Evolutionary conservation across 2,113 vertebrate species (phyloP).

Genomic region (Sapajus apella): DNA sequence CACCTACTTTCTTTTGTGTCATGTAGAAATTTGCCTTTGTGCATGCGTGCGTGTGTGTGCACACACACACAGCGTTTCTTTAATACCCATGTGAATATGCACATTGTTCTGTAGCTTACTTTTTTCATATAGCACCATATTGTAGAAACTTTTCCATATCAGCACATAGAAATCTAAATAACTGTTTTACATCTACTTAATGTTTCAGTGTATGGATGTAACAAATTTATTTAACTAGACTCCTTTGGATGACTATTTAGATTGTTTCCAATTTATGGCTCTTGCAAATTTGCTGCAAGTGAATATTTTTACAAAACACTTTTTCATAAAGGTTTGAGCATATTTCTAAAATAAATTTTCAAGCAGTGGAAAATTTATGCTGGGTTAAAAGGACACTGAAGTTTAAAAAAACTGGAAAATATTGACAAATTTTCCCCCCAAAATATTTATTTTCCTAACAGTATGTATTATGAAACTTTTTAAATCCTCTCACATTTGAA

Average conservation of each 20-base stretch:
- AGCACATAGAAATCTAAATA: not conserved
- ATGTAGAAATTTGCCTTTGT: not conserved
- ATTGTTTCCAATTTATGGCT: not conserved
- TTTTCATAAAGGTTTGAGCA: not conserved
- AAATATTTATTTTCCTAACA: not conserved
- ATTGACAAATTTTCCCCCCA: not conserved
- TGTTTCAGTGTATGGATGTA: not conserved
- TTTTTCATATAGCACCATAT: not conserved
- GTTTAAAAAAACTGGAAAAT: not conserved
- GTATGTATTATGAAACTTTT: not conserved
- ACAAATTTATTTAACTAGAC: not conserved
- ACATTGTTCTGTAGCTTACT: not conserved
- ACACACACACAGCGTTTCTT: not conserved
- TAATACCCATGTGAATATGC: not conserved
- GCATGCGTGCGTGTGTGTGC: rapidly evolving
- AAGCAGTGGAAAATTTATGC: not conserved
- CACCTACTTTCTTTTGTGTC: not conserved
- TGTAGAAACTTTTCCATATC: not conserved
- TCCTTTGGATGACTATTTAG: not conserved
- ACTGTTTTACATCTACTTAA: not conserved
- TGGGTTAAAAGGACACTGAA: not conserved
- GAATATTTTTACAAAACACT: not conserved
- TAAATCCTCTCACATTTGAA: not conserved
- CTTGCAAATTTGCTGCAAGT: not conserved
- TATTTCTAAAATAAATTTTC: not conserved